Evolutionary conservation across 2,797 vertebrate genomes (phyloP).

Genomic region (Gymnoscopelus braueri): DNA sequence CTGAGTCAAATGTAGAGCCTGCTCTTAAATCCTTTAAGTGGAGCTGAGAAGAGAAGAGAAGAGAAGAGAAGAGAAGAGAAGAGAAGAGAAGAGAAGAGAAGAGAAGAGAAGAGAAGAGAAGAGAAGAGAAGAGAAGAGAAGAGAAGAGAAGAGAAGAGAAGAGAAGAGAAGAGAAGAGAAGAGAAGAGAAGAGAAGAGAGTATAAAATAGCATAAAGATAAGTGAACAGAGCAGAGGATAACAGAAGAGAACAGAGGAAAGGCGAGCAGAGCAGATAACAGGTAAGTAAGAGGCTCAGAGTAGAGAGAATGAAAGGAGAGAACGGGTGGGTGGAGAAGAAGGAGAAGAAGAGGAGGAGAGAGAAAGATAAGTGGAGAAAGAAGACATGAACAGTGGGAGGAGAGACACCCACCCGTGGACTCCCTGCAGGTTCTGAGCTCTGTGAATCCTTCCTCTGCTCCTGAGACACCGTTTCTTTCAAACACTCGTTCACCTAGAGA

Average conservation of each 20-base stretch:
- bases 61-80: not conserved
- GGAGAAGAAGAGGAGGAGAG: not conserved
- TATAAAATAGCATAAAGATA: not conserved
- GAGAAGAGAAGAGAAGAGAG: slow-evolving; percentile 1
- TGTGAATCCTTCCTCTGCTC: slow-evolving; percentile 89
- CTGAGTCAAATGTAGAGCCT: slow-evolving; percentile 25
- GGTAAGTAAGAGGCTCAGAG: slow-evolving; percentile 17
- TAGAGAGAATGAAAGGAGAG: slow-evolving; percentile 30
- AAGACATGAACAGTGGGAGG: not conserved
- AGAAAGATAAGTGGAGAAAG: not conserved
- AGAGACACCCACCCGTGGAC: slow-evolving; percentile 86
- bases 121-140: not conserved
- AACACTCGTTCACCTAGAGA: slow-evolving; percentile 91
- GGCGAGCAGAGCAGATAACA: slow-evolving; percentile 4
- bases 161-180: slow-evolving; percentile 1
- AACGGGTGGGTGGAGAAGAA: not conserved
- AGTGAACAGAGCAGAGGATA: not conserved
- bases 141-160: slow-evolving; percentile 6
- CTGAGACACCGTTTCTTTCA: slow-evolving; percentile 91
- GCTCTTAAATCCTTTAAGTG: slow-evolving; percentile 39
- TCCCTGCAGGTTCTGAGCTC: slow-evolving; percentile 83
- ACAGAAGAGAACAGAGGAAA: slow-evolving; percentile 1
- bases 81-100: not conserved
- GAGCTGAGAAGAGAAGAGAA: not conserved
- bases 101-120: not conserved